Conservation (phyloP, 2,888 invertebrate species). For the Rugalucina vietnamica region DNA sequence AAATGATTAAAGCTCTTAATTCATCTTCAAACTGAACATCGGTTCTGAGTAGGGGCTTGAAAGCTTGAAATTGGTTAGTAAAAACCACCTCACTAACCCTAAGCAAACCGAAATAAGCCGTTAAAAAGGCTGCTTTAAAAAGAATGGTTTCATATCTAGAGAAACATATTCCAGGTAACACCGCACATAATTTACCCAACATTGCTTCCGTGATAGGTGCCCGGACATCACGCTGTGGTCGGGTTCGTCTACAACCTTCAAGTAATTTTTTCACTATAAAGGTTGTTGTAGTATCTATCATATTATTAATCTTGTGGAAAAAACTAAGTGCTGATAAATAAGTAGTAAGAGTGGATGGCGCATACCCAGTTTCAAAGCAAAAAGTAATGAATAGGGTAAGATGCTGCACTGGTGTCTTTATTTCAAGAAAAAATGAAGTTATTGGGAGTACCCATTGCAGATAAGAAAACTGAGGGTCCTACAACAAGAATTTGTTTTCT, state of each 20-base stretch:
- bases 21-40: not conserved
- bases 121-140: constrained; percentile 21
- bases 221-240: not conserved
- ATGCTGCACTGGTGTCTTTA: not conserved
- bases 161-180: not conserved
- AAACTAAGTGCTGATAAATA: constrained; percentile 26
- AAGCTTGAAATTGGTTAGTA: not conserved
- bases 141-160: constrained; percentile 20
- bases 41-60: not conserved
- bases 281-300: constrained; percentile 1
- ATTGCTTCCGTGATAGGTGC: constrained; percentile 27
- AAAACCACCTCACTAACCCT: constrained; percentile 41
- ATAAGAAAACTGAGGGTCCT: too few species aligned
- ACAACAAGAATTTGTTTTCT: too few species aligned
- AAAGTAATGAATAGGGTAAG: too few species aligned
- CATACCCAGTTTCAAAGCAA: constrained; percentile 5
- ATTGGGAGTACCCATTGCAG: too few species aligned
- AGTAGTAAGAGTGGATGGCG: constrained; percentile 22
- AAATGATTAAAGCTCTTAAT: not conserved
- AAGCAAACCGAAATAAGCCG: constrained; percentile 47
- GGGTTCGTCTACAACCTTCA: constrained; percentile 25
- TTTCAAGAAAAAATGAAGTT: too few species aligned
- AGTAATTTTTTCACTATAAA: constrained; percentile 26
- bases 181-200: not conserved
- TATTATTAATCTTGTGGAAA: constrained; percentile 25